These are phyloP conservation scores for Agonopterix heracliana DNA, from an alignment of 2,888 invertebrate genomes.

Conservation along the genomic window DNA sequence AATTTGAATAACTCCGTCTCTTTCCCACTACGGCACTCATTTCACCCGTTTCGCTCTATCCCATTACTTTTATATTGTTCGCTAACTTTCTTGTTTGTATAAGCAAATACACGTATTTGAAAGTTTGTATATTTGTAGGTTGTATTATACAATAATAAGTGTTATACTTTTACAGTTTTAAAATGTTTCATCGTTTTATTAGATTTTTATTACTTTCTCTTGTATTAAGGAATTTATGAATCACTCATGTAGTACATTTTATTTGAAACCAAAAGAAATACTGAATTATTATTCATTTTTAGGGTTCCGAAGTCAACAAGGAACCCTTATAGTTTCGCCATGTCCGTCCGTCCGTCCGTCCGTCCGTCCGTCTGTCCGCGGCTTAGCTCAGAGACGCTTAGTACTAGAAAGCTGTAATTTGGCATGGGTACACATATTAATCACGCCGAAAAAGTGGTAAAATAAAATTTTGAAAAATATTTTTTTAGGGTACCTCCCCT, in stretches of 20 bases:
- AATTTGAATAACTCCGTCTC: conserved; percentile 71
- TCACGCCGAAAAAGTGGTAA: too few species aligned
- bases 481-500: too few species aligned
- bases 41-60: conserved; percentile 54
- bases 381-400: too few species aligned
- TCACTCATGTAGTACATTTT: not conserved
- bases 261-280: too few species aligned
- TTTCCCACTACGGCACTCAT: conserved; percentile 34
- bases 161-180: conserved; percentile 32
- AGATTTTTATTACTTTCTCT: conserved; percentile 14
- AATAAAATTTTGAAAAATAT: too few species aligned
- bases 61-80: conserved; percentile 77
- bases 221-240: not conserved
- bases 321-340: too few species aligned
- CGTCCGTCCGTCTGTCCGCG: too few species aligned
- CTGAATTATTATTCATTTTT: too few species aligned
- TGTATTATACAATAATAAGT: conserved; percentile 64
- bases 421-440: too few species aligned
- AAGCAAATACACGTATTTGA: conserved; percentile 76
- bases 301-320: too few species aligned
- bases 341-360: too few species aligned
- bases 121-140: conserved; percentile 74
- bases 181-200: conserved; percentile 26
- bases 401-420: too few species aligned
- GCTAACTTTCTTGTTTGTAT: conserved; percentile 77